These are phyloP conservation scores for Daphoenositta chrysoptera DNA, from an alignment of 2,113 vertebrate species.

Conservation along the genomic window DNA sequence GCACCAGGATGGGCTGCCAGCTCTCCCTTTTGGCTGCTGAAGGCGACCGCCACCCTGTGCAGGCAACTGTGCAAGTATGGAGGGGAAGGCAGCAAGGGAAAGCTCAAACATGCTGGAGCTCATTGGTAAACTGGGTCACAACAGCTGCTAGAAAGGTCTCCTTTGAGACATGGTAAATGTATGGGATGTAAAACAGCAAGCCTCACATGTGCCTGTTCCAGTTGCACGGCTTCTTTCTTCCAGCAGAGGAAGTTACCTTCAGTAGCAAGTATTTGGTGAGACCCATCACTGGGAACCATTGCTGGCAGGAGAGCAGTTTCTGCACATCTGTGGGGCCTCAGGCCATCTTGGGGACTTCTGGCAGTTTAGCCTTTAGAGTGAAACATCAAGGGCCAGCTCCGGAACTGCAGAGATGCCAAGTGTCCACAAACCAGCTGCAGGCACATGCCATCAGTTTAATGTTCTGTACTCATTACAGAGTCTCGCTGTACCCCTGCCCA, in stretches of 20 bases:
- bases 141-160: background rate
- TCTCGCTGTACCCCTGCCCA: background rate
- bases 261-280: background rate
- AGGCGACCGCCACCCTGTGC: rapidly evolving
- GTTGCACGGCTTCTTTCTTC: background rate
- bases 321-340: background rate
- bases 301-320: background rate
- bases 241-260: background rate
- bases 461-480: background rate
- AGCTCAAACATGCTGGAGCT: background rate
- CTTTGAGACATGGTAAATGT: background rate
- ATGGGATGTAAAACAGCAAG: background rate
- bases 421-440: background rate
- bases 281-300: background rate
- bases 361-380: background rate
- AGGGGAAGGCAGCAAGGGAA: background rate
- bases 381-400: background rate
- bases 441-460: background rate
- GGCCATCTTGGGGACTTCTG: background rate
- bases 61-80: background rate
- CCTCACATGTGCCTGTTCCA: background rate
- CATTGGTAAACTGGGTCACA: background rate
- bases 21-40: background rate
- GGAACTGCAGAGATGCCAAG: background rate
- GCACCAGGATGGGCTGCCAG: background rate